A percentile compares a stretch with the other conserved stretches of the same genome.
Evolutionary conservation across 2,113 vertebrate species (phyloP).

Genomic region (Pipra filicauda): DNA sequence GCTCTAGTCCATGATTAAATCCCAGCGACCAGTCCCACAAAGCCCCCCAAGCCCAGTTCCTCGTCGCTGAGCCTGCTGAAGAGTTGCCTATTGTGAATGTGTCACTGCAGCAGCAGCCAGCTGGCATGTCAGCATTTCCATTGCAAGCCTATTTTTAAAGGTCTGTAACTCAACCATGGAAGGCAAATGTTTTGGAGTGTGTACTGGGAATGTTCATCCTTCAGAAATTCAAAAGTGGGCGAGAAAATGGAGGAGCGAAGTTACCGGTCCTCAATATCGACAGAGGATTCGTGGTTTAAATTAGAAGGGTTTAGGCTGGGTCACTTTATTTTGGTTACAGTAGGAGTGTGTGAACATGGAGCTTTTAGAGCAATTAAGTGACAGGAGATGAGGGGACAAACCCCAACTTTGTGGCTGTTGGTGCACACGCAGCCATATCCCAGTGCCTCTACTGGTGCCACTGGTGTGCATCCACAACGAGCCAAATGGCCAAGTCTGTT

Average conservation of each 20-base stretch:
- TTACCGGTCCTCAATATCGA: neutral
- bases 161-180: neutral
- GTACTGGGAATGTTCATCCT: neutral
- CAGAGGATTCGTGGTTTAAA: neutral
- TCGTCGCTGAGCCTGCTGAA: neutral
- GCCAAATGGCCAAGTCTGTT: neutral
- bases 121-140: conserved; percentile 15
- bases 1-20: neutral
- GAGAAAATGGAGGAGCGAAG: neutral
- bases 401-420: neutral
- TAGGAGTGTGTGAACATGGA: neutral
- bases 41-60: neutral
- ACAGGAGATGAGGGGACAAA: neutral
- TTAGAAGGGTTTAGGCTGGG: neutral
- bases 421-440: neutral
- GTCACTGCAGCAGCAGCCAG: conserved; percentile 16
- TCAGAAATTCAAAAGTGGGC: neutral
- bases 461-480: neutral
- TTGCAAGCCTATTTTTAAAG: conserved; percentile 34
- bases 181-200: neutral
- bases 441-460: neutral
- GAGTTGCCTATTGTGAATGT: neutral
- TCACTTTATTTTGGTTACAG: neutral
- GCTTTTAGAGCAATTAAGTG: neutral
- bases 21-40: neutral